phyloP scores from a whole-genome alignment of 2,113 vertebrate species.

The Xiphias gladius region DNA sequence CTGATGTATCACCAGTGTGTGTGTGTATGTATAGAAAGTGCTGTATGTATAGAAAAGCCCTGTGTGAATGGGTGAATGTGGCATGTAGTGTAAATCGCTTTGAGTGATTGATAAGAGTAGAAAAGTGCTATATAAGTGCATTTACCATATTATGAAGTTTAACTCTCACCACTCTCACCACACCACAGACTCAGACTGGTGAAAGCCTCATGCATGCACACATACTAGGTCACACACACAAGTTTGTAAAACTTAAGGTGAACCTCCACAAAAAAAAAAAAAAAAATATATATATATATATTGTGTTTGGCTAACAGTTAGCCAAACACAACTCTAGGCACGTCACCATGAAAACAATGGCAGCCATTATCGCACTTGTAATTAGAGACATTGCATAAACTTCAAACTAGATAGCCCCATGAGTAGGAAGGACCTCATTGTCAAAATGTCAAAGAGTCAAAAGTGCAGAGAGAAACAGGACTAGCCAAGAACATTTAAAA shows the following conservation, averaged over 20 bases:
- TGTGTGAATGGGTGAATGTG: too few species aligned
- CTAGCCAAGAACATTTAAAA: constrained; percentile 55
- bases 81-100: too few species aligned
- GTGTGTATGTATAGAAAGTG: too few species aligned
- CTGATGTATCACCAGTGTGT: too few species aligned
- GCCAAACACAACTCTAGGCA: constrained; percentile 82
- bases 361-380: constrained; percentile 79
- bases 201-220: constrained; percentile 9
- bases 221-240: neutral
- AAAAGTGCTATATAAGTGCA: too few species aligned
- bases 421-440: constrained; percentile 67
- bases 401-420: constrained; percentile 59
- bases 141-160: too few species aligned
- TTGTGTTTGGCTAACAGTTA: too few species aligned
- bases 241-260: constrained; percentile 81
- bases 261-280: constrained; percentile 68
- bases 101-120: too few species aligned
- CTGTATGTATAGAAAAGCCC: too few species aligned
- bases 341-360: constrained; percentile 74
- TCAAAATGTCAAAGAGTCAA: constrained; percentile 73
- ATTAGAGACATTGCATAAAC: constrained; percentile 81
- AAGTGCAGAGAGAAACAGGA: constrained; percentile 32
- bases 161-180: too few species aligned
- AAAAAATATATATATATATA: too few species aligned
- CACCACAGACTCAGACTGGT: neutral